phyloP scores from a whole-genome alignment of 2,888 invertebrate genomes.

The Athalia rosae region DNA sequence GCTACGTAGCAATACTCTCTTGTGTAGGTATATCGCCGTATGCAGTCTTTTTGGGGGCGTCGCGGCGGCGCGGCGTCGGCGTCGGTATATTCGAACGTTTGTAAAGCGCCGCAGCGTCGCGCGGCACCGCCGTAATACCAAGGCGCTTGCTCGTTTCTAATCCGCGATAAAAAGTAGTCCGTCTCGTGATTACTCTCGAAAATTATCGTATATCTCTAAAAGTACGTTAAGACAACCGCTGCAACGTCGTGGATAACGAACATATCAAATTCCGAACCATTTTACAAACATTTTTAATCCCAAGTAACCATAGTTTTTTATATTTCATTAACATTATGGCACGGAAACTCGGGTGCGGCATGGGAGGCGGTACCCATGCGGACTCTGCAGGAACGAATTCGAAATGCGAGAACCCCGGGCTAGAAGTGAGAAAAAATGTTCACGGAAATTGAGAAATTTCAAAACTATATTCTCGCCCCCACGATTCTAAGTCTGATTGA shows the following conservation, averaged over 20 bases:
- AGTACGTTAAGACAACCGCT: conserved; percentile 66
- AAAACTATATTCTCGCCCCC: too few species aligned
- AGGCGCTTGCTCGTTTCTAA: neutral
- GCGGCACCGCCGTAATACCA: neutral
- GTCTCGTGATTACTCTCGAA: neutral
- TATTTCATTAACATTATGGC: conserved; percentile 63
- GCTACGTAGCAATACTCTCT: too few species aligned
- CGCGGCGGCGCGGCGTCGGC: too few species aligned
- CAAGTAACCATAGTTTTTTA: conserved; percentile 55
- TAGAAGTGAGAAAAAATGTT: neutral
- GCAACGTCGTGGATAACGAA: conserved; percentile 29
- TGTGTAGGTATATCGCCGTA: too few species aligned
- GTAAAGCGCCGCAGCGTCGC: neutral
- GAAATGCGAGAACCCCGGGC: conserved; percentile 40
- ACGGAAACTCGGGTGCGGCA: conserved; percentile 64
- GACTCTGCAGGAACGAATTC: conserved; percentile 50
- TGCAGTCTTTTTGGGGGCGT: too few species aligned
- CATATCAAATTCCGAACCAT: neutral
- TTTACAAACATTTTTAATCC: conserved; percentile 25
- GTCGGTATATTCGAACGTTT: neutral
- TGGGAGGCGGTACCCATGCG: conserved; percentile 56
- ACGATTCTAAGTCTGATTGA: too few species aligned
- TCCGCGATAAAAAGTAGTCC: conserved; percentile 55
- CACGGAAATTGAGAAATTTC: too few species aligned
- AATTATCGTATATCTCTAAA: conserved; percentile 58